Percentiles rank a stretch among this genome's conserved stretches.
These are phyloP conservation scores for Turritopsis dohrnii DNA, from an alignment of 30 jellyfish, hydroid and myxozoan species.

Conservation along the genomic window DNA sequence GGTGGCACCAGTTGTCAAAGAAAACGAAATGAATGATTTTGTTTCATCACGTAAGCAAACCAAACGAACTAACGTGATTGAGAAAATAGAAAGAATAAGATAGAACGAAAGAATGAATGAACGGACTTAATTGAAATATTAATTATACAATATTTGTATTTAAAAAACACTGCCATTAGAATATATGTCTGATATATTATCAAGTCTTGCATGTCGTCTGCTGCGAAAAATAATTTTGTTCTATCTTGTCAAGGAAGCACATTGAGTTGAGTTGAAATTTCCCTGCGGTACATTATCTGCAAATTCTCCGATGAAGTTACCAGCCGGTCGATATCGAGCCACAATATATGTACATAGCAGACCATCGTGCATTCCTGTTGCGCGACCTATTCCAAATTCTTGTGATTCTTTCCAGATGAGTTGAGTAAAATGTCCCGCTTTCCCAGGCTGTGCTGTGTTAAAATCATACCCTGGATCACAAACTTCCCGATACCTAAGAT, in stretches of 20 bases:
- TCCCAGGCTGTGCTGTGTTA: conserved; percentile 67
- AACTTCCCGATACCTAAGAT: conserved; percentile 82
- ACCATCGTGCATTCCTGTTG: conserved; percentile 67
- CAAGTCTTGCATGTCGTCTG: neutral
- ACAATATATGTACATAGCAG: conserved; percentile 81
- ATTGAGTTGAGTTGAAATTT: conserved; percentile 45
- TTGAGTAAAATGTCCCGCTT: conserved; percentile 87
- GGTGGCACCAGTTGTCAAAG: no score
- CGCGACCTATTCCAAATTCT: conserved; percentile 88
- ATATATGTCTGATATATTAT: no score
- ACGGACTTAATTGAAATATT: no score
- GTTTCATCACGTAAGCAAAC: no score
- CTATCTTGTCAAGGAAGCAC: conserved; percentile 43
- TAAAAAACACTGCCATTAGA: no score
- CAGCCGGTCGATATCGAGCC: conserved; percentile 96
- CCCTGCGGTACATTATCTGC: conserved; percentile 69
- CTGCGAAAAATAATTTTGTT: conserved; percentile 27
- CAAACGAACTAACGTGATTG: no score
- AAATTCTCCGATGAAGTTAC: conserved; percentile 79
- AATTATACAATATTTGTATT: no score
- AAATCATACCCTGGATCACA: conserved; percentile 94
- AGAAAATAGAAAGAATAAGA: no score
- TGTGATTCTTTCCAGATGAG: conserved; percentile 78
- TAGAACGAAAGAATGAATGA: no score
- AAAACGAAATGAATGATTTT: no score